Percentiles rank a stretch among this genome's conserved stretches.
These are phyloP conservation scores for Bombus sibiricus DNA, from an alignment of 1,140 invertebrate genomes.

Conservation along the genomic window DNA sequence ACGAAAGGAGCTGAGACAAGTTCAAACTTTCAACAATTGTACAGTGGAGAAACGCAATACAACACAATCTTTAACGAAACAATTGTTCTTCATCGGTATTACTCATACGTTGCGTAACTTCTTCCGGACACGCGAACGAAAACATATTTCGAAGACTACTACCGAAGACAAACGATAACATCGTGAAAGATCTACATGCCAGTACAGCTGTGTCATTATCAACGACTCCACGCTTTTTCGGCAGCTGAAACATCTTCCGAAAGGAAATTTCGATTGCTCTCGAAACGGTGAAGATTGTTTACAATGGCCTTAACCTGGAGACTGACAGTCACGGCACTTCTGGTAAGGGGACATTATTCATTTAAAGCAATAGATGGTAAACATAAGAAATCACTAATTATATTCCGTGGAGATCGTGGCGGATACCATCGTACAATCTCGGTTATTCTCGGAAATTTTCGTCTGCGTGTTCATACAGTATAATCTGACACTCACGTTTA, in stretches of 20 bases:
- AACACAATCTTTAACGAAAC: background rate
- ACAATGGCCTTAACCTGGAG: constrained; percentile 43
- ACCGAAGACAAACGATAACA: background rate
- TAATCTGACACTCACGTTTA: background rate
- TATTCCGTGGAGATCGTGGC: background rate
- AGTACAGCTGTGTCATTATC: no score
- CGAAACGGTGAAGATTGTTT: background rate
- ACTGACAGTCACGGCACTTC: constrained; percentile 1
- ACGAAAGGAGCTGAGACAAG: background rate
- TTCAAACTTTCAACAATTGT: background rate
- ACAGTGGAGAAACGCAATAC: background rate
- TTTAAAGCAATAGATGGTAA: background rate
- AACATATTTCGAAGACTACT: background rate
- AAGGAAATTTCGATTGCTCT: background rate
- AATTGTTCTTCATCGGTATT: background rate
- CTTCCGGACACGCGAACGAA: background rate
- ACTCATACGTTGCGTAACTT: constrained; percentile 18
- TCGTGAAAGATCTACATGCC: background rate
- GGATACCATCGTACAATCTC: background rate
- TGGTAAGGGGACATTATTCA: constrained; percentile 38
- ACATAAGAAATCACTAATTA: background rate
- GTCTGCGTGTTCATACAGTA: background rate
- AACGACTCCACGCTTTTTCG: background rate
- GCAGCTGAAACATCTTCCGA: no score
- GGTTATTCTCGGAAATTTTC: background rate